phyloP scores from a whole-genome alignment of 2,888 invertebrate genomes.

The Campopleginae sp. region DNA sequence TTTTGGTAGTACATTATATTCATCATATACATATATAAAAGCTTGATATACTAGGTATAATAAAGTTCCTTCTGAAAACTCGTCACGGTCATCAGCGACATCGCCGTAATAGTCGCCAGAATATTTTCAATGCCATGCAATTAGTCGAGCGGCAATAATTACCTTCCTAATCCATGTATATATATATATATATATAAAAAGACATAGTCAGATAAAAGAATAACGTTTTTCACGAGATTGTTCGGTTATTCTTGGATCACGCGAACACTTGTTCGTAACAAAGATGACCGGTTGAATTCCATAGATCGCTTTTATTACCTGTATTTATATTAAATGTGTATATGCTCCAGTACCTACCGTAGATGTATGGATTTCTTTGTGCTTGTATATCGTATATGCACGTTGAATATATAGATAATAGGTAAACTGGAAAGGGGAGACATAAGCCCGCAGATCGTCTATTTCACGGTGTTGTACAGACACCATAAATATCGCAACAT shows the following conservation, averaged over 20 bases:
- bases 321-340: constrained; percentile 1
- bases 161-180: constrained; percentile 44
- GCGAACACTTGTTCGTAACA: constrained; percentile 57
- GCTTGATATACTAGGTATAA: constrained; percentile 34
- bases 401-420: not conserved
- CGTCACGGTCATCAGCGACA: constrained; percentile 60
- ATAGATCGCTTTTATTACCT: constrained; percentile 20
- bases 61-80: constrained; percentile 61
- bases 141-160: constrained; percentile 63
- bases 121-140: constrained; percentile 64
- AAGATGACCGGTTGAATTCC: constrained; percentile 63
- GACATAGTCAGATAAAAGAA: constrained; percentile 36
- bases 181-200: constrained; percentile 18
- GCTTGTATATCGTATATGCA: not conserved
- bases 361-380: not conserved
- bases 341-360: not conserved
- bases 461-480: constrained; percentile 56
- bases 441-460: constrained; percentile 27
- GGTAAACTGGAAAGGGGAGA: constrained; percentile 25
- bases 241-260: constrained; percentile 54
- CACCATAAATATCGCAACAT: constrained; percentile 81
- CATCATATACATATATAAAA: not conserved
- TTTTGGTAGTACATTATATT: constrained; percentile 42
- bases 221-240: constrained; percentile 46
- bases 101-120: constrained; percentile 51